A percentile compares a stretch with the other conserved stretches of the same genome.
Evolutionary conservation across 2,888 invertebrate genomes (phyloP).

Genomic region (Cyclophora albipunctata): DNA sequence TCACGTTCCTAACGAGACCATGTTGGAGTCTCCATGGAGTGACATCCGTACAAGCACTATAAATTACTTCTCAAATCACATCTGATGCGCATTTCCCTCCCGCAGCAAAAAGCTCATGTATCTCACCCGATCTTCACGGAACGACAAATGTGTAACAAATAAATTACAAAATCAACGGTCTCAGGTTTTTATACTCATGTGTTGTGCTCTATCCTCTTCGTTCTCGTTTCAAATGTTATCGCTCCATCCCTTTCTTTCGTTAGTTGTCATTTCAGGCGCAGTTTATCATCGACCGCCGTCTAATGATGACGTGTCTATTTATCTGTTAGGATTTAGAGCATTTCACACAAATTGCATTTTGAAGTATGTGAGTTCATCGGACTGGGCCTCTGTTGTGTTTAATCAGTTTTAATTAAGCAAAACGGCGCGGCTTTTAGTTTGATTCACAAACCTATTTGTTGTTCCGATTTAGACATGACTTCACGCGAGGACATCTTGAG

Average conservation of each 20-base stretch:
- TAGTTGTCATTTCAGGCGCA: slow-evolving; percentile 55
- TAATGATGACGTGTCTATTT: slow-evolving; percentile 65
- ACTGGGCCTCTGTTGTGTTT: slow-evolving; percentile 37
- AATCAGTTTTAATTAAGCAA: slow-evolving; percentile 32
- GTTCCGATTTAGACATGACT: slow-evolving; percentile 17
- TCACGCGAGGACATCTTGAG: slow-evolving; percentile 5
- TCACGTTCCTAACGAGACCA: slow-evolving; percentile 20
- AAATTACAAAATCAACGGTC: slow-evolving; percentile 74
- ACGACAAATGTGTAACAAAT: slow-evolving; percentile 76
- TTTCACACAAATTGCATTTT: slow-evolving; percentile 52
- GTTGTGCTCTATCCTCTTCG: slow-evolving; percentile 38
- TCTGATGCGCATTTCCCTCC: slow-evolving; percentile 67
- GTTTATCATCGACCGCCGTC: slow-evolving; percentile 62
- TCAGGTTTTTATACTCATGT: slow-evolving; percentile 62
- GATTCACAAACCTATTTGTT: slow-evolving; percentile 19
- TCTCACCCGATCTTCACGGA: slow-evolving; percentile 72
- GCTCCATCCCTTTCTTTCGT: slow-evolving; percentile 34
- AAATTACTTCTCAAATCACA: slow-evolving; percentile 73
- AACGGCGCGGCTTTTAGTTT: slow-evolving; percentile 18
- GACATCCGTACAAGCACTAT: slow-evolving; percentile 66
- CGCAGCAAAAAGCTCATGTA: slow-evolving; percentile 70
- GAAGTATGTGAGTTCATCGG: slow-evolving; percentile 49
- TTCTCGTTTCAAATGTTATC: slow-evolving; percentile 26
- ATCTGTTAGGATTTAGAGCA: slow-evolving; percentile 48
- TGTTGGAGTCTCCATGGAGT: slow-evolving; percentile 48